Conservation (phyloP, 2,113 vertebrate species). For the Neoarius graeffei region DNA sequence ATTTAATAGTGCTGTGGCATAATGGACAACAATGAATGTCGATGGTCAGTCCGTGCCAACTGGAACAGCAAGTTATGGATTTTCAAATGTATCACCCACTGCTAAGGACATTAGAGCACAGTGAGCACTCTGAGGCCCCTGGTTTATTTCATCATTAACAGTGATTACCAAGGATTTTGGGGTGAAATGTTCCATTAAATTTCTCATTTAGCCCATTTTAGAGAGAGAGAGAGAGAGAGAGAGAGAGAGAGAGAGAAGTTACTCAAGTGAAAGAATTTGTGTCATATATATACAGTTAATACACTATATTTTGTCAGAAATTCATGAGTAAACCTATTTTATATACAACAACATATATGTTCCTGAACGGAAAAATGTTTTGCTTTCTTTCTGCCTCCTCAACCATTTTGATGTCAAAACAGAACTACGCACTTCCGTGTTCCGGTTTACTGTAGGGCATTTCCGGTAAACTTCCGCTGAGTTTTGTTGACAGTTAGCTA, state of each 20-base stretch:
- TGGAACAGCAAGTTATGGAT: conserved; percentile 9
- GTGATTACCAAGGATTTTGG: conserved; percentile 6
- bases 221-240: neutral
- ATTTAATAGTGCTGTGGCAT: neutral
- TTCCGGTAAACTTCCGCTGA: conserved; percentile 52
- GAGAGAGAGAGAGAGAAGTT: neutral
- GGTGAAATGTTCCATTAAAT: conserved; percentile 29
- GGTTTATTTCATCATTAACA: conserved; percentile 19
- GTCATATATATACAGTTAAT: neutral
- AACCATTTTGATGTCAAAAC: neutral
- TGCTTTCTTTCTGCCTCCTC: neutral
- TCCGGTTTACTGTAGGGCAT: conserved; percentile 46
- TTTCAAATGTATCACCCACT: neutral
- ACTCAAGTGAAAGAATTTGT: neutral
- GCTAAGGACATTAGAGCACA: neutral
- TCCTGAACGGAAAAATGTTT: too few species aligned
- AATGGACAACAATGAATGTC: neutral
- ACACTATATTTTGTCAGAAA: neutral
- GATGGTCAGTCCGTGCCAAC: neutral
- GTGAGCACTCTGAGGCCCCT: neutral
- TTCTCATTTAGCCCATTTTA: conserved; percentile 20
- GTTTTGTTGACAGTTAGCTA: conserved; percentile 56
- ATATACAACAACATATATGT: neutral
- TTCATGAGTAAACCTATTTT: neutral
- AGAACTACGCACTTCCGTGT: conserved; percentile 1